phyloP scores from a whole-genome alignment of 2,113 vertebrate genomes.

The Shinisaurus crocodilurus region DNA sequence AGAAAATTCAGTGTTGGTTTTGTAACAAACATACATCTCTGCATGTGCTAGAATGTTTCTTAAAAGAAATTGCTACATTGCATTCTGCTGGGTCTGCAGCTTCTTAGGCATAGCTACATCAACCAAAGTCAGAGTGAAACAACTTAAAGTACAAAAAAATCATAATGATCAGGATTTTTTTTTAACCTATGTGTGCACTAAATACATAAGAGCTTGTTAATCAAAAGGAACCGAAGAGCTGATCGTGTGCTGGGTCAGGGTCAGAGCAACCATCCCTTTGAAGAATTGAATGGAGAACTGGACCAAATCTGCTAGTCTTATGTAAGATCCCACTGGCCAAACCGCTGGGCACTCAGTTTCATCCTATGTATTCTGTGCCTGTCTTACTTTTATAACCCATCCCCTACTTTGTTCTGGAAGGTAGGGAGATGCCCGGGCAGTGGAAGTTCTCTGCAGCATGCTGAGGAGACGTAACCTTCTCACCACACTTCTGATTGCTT shows the following conservation, averaged over 20 bases:
- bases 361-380: neutral
- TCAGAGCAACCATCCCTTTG: neutral
- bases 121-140: neutral
- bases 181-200: neutral
- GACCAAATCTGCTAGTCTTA: neutral
- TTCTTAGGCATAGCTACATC: neutral
- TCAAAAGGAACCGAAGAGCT: neutral
- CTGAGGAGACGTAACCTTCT: slow-evolving; percentile 81
- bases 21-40: neutral
- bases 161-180: neutral
- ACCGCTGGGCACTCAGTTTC: neutral
- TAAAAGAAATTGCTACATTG: neutral
- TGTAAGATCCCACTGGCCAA: neutral
- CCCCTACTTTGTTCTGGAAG: slow-evolving; percentile 44
- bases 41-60: neutral
- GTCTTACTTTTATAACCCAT: neutral
- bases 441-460: slow-evolving; percentile 77
- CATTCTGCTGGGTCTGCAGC: neutral
- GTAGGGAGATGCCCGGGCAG: slow-evolving; percentile 74
- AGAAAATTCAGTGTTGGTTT: slow-evolving; percentile 6
- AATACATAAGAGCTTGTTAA: neutral
- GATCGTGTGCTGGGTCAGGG: neutral
- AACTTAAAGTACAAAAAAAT: neutral
- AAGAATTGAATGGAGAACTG: neutral
- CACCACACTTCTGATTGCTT: slow-evolving; percentile 77